Base-by-base conservation (phyloP, 2,797 vertebrate species). In the Octomys mimax region DNA sequence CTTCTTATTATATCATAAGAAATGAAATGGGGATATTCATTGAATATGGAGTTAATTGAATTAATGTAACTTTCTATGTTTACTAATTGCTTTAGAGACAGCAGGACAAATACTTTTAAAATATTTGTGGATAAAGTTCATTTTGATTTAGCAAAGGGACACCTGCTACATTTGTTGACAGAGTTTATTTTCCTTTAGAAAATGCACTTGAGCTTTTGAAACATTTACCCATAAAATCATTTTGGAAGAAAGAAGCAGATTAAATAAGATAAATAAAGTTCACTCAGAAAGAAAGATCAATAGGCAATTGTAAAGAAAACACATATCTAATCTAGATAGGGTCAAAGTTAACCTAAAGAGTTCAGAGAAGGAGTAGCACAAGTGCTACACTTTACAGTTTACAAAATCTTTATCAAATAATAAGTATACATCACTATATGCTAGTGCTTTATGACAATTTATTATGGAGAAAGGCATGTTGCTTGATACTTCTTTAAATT, bases 81-180 rank as follows among this genome's bases (percentile, higher is more conserved):
- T 96, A 77, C 12, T 68, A 92, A 93, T 93, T 71, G 10, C 78
- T 89, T 96, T 91, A 90, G 52, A 93, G 66, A 94, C n/a, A 59
- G 73, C 54, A 87, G 21, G 36, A 64, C 39, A 97, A 95, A 94
- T 77, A 68, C 1, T 85, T 33, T 54, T 93, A 89, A 93, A 93
- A 91, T 49, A 57, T 42, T 95, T 92, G 42, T 28, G 82, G 46
- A 54, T 71, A 73, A 49, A 94, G 57, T 93, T 61, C 39, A 90
- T 36, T 10, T 87, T 39, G 24, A 57, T 78, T 96, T 93, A 91
- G 19, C 49, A 93, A 94, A 93, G 68, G 13, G 2, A 59, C 18
- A 91, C 4, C 49, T 21, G 49, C 16, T 73, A 57, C 19, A 85
- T 87, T 95, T 92, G 66, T 54, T 68, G 54, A 78, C 89, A 84